These are phyloP conservation scores for Plectrocnemia conspersa DNA, from an alignment of 1,140 invertebrate genomes.

Conservation along the genomic window DNA sequence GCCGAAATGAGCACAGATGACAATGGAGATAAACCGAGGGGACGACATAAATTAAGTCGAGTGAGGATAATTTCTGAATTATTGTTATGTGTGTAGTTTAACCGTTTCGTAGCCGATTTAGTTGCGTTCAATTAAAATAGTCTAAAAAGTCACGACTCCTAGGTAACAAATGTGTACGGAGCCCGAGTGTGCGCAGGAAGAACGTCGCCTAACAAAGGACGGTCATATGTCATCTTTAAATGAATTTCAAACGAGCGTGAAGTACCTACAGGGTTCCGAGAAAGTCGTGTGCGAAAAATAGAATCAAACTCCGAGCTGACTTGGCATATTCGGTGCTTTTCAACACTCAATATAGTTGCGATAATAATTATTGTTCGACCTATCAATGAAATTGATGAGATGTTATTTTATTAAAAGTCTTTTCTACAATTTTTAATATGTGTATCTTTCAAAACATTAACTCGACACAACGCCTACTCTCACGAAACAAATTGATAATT, in stretches of 20 bases:
- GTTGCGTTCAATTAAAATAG: neutral
- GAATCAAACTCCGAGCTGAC: too few species aligned
- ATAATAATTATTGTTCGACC: too few species aligned
- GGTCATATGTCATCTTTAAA: slow-evolving; percentile 28
- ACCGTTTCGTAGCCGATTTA: neutral
- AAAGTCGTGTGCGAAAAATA: too few species aligned
- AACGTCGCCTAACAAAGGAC: slow-evolving; percentile 18
- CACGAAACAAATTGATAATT: too few species aligned
- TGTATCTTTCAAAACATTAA: too few species aligned
- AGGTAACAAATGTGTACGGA: slow-evolving; percentile 2
- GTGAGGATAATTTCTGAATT: slow-evolving; percentile 21
- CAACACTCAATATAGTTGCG: too few species aligned
- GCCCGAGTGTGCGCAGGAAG: slow-evolving; percentile 9
- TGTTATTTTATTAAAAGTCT: too few species aligned
- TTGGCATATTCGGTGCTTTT: too few species aligned
- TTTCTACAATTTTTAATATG: too few species aligned
- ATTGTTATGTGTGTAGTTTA: slow-evolving; percentile 12
- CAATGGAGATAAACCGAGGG: slow-evolving; percentile 1
- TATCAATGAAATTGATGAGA: too few species aligned
- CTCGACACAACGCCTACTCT: too few species aligned
- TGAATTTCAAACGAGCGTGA: slow-evolving; percentile 13
- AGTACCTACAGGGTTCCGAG: too few species aligned
- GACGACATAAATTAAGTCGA: slow-evolving; percentile 18
- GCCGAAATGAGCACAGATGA: slow-evolving; percentile 8
- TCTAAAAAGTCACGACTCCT: slow-evolving; percentile 1